Base-by-base conservation (phyloP, 1,140 invertebrate species). In the Neotoxoptera formosana region DNA sequence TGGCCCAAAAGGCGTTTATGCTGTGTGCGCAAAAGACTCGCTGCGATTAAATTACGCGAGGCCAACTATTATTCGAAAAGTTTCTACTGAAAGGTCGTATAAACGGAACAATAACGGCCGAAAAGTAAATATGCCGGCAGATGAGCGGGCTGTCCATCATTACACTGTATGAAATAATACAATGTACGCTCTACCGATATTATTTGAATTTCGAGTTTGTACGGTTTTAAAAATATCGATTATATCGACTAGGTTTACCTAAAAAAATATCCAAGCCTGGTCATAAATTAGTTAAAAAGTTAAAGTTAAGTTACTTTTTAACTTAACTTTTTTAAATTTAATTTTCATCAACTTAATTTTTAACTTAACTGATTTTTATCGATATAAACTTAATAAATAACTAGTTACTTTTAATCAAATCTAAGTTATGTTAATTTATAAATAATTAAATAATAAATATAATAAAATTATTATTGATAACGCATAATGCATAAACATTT, bases 21-120 rank as follows among this genome's bases (percentile, higher is more conserved):
- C n/a, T n/a, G n/a, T n/a, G 30, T 11, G 76, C 17, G 76, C 17
- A 1, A 53, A 14, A 67, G 60, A 92, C 30, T 4, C 76, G 21
- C 30, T 9, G 30, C 25, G 53, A 92, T 93, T 36, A 36, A 84
- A 93, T 93, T 84, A 93, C 23, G 41, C 41, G 41, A 1, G 4
- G n/a, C 36, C 84, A 84, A 93, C 84, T 86, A 86, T n/a, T n/a
- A 83, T 93, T 83, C 36, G 91, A 93, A 93, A 93, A 93, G 91
- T 93, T 93, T 93, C 17, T 23, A 30, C 48, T 30, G 36, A 47
- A 47, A 81, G 25, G 56, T 47, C 30, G 41, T 83, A 25, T 23
- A 90, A 90, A 41, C 17, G 36, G 21, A 90, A 60, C 60, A 90
- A 90, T 14, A 11, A 56, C 36, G 1, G 23, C 11, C 20, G 36